phyloP scores from a whole-genome alignment of 2,888 invertebrate species.

The Leucophora obtusa region DNA sequence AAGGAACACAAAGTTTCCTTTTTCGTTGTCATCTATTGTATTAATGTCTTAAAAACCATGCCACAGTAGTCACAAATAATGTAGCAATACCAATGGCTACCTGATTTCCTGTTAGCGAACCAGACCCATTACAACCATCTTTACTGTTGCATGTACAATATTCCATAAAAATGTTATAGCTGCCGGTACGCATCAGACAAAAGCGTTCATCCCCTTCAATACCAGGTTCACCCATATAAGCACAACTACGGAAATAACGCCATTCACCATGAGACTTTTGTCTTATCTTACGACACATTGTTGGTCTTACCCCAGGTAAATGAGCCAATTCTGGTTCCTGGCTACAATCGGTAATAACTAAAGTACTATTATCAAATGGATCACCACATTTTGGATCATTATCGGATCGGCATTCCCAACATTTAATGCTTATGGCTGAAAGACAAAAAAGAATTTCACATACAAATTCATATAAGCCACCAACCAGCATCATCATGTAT shows the following conservation, averaged over 20 bases:
- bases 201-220: slow-evolving; percentile 93
- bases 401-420: slow-evolving; percentile 94
- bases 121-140: slow-evolving; percentile 91
- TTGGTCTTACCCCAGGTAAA: slow-evolving; percentile 85
- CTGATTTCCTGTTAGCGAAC: slow-evolving; percentile 76
- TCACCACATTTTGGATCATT: slow-evolving; percentile 94
- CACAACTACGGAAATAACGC: slow-evolving; percentile 93
- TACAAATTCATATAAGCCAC: not conserved
- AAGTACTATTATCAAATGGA: slow-evolving; percentile 93
- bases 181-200: slow-evolving; percentile 93
- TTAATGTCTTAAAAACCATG: slow-evolving; percentile 62
- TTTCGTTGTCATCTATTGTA: not conserved
- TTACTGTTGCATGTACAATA: slow-evolving; percentile 95
- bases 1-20: not conserved
- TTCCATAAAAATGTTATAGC: slow-evolving; percentile 95
- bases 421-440: slow-evolving; percentile 83
- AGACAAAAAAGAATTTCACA: not conserved
- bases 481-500: not conserved
- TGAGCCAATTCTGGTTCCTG: slow-evolving; percentile 82
- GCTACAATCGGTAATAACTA: slow-evolving; percentile 90
- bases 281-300: slow-evolving; percentile 94
- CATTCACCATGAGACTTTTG: slow-evolving; percentile 95
- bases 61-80: slow-evolving; percentile 55
- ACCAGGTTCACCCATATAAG: slow-evolving; percentile 93
- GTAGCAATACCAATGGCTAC: slow-evolving; percentile 66